These are phyloP conservation scores for Paracentrotus lividus DNA, from an alignment of 53 echinoderm and acorn worm species.

Conservation along the genomic window DNA sequence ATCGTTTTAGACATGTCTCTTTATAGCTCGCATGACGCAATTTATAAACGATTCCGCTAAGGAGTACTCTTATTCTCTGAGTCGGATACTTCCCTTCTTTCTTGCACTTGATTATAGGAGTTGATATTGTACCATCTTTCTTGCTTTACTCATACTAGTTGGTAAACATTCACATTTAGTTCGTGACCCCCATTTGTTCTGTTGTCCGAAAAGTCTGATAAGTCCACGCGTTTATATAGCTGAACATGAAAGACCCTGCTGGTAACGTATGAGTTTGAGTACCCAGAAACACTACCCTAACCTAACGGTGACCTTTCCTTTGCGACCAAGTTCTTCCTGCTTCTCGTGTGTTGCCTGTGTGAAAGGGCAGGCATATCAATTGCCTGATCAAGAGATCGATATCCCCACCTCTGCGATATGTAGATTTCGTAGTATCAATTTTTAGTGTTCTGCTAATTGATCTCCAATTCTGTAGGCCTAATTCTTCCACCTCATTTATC, in stretches of 20 bases:
- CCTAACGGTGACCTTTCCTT: too few species aligned
- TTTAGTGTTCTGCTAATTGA: too few species aligned
- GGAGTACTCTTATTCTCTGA: too few species aligned
- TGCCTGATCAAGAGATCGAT: slow-evolving; percentile 73
- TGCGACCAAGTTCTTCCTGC: slow-evolving; percentile 61
- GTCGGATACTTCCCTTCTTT: slow-evolving; percentile 27
- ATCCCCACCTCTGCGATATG: slow-evolving; percentile 40
- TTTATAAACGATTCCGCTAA: too few species aligned
- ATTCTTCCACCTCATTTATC: slow-evolving; percentile 63
- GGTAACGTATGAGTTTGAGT: not conserved
- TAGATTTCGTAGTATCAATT: not conserved
- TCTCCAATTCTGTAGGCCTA: too few species aligned
- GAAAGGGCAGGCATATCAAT: slow-evolving; percentile 63
- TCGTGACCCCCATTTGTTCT: slow-evolving; percentile 73
- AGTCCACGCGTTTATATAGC: slow-evolving; percentile 62
- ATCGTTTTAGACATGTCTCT: too few species aligned
- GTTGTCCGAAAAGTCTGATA: slow-evolving; percentile 76
- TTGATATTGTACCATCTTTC: slow-evolving; percentile 70
- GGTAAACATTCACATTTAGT: slow-evolving; percentile 51
- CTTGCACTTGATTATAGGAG: slow-evolving; percentile 65
- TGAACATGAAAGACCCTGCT: slow-evolving; percentile 70
- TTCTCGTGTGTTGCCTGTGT: slow-evolving; percentile 65
- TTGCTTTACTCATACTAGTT: slow-evolving; percentile 64
- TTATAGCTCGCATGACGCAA: too few species aligned
- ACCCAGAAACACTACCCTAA: too few species aligned